Evolutionary conservation across 2,888 invertebrate genomes (phyloP).

Genomic region (Sabellastarte sp.): DNA sequence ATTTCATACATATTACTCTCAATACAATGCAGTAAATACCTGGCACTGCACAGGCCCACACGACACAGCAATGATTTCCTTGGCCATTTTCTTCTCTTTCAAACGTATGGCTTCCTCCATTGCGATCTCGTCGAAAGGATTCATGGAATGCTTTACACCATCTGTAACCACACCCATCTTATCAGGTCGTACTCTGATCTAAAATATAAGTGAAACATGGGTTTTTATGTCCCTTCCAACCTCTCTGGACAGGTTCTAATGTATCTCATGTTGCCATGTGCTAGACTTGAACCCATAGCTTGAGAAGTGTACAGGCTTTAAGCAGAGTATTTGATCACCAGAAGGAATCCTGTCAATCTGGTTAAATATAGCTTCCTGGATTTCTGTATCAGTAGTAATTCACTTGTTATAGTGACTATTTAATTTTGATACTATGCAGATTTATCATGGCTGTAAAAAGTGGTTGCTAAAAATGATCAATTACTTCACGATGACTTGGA

Average conservation of each 20-base stretch:
- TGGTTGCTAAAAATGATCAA: too few relatives aligned
- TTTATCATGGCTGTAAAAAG: too few relatives aligned
- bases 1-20: too few relatives aligned
- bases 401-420: too few relatives aligned
- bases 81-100: conserved; percentile 94
- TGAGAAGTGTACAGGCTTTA: too few relatives aligned
- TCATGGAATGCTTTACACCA: conserved; percentile 99
- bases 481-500: too few relatives aligned
- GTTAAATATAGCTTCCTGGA: too few relatives aligned
- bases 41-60: conserved; percentile 95
- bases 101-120: conserved; percentile 96
- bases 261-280: background rate
- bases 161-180: conserved; percentile 97
- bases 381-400: too few relatives aligned
- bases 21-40: too few relatives aligned
- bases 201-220: conserved; percentile 4
- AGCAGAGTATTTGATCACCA: too few relatives aligned
- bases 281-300: background rate
- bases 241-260: background rate
- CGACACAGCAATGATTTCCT: conserved; percentile 92
- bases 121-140: conserved; percentile 99
- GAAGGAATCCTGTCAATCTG: too few relatives aligned
- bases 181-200: conserved; percentile 97
- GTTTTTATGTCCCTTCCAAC: background rate
- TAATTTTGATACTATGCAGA: too few relatives aligned